Evolutionary conservation across 2,888 invertebrate species (phyloP).

Genomic region (Eupithecia inturbata): DNA sequence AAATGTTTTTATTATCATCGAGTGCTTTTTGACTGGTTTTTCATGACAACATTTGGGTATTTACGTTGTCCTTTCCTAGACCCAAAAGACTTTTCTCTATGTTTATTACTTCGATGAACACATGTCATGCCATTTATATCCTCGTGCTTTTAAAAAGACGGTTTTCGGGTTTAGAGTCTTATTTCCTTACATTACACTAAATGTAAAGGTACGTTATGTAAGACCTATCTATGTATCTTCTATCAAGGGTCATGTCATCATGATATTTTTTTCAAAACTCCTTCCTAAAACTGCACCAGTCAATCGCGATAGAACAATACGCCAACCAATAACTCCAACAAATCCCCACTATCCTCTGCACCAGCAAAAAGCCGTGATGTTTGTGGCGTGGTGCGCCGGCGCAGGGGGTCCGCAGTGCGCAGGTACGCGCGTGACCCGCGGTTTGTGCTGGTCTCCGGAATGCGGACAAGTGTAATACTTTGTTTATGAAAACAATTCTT

Average conservation of each 20-base stretch:
- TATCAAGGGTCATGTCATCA: not conserved
- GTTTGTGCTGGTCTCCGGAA: constrained; percentile 32
- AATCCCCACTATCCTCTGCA: not conserved
- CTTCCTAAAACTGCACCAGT: not conserved
- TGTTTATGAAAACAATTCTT: constrained; percentile 27
- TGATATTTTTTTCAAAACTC: not conserved
- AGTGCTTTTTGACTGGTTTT: constrained; percentile 22
- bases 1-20: constrained; percentile 43
- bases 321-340: not conserved
- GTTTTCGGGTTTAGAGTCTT: too few relatives aligned
- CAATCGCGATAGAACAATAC: not conserved
- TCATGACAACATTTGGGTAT: not conserved
- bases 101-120: too few relatives aligned
- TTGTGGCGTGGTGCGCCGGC: constrained; percentile 5
- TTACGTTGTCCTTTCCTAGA: not conserved
- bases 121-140: too few relatives aligned
- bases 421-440: constrained; percentile 37
- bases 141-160: too few relatives aligned
- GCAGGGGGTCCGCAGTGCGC: constrained; percentile 5
- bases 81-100: too few relatives aligned
- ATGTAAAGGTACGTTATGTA: too few relatives aligned
- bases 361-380: constrained; percentile 1
- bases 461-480: constrained; percentile 30
- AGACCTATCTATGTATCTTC: too few relatives aligned
- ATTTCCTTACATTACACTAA: too few relatives aligned